Base-by-base conservation (phyloP, 2,113 vertebrate genomes). In the Catharus bicknelli region DNA sequence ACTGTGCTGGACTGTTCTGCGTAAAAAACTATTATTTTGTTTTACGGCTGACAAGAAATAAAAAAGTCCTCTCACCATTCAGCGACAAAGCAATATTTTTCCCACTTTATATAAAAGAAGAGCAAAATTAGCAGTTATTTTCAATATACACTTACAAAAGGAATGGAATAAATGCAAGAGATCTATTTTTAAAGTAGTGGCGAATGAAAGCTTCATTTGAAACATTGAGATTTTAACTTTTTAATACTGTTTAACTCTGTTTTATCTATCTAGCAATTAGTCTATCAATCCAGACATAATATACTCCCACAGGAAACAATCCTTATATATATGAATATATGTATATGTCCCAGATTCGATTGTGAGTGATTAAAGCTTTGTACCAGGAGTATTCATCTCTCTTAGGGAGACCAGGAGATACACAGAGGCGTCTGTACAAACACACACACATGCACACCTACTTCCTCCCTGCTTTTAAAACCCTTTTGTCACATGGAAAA, bases 241-340 rank as follows among this genome's bases (percentile, higher is more conserved):
- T 92, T 95, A 94, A 88, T 96, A 92, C 70, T 93, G 81, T 97
- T 97, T 96, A 94, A 95, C 95, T 98, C 90, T 70, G 74, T 88
- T 98, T 96, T 94, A 97, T 95, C 95, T 96, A 96, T 97, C 96
- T 95, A 93, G 95, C 92, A 97, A 97, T 97, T 97, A 97, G 95
- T 88, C 96, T 95, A 94, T 97, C 95, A 97, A 91, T 89, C 94
- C 47, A 47, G 95, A 93, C 82, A 93, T 75, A 97, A 96, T 86
- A 90, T 67, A 96, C 91, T 96, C 95, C 95, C 92, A 96, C 93
- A 96, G 96, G 90, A 96, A 97, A 94, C 42, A 83, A n/a, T 21
- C 74, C 70, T 27, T 83, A 61, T 67, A 53, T 83, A 50, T 67
- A 81, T 84, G 57, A 58, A 29, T 30, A 14, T 17, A 30, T 43